Evolutionary conservation across 1,140 invertebrate species (phyloP), one percentile per base, ranked within the genome.

Genomic region (Lordiphosa collinella): DNA sequence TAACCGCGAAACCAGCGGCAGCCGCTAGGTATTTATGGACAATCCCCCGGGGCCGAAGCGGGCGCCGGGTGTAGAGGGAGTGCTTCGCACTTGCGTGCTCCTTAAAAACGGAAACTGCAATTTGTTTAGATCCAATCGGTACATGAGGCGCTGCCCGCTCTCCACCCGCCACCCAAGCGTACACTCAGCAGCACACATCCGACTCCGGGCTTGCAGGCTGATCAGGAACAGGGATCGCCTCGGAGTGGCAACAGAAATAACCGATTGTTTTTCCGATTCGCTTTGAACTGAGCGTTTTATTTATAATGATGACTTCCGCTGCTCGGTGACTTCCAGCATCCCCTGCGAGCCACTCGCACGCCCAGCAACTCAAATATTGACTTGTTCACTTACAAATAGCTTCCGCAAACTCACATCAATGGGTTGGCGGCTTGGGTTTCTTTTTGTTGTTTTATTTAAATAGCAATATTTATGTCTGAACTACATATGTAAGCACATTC

Each of bases 301-400:
- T 80, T 79, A 79, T 79, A 79, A 80, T 80, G 69, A 79, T 79
- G 75, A 79, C 75, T 75, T 79, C 75, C 75, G 75, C 41, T 68
- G 34, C 32, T 44, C 32, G 18, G 25, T 14, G 25, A 38, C 12
- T 37, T 55, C 43, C 44, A 52, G 65, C 43, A 36, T 49, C 13
- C 37, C 55, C 25, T 29, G 40, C 40, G 40, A 43, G 25, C 40
- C 32, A 43, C 34, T n/a, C 18, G 25, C 31, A 34, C 32, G 16
- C 46, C 36, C 40, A 54, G 44, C 57, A 56, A 71, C 56, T 56
- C 58, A 63, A 68, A 78, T 78, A 72, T 78, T 59, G 52, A 59
- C 67, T 59, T 56, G 61, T 44, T 61, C 56, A 67, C 58, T 78
- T 71, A 62, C 69, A 74, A 79, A 79, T 74, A 55, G 50, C 65